A percentile compares a stretch with the other conserved stretches of the same genome.
Evolutionary conservation across 2,113 vertebrate species (phyloP).

Genomic region (Nerophis lumbriciformis): DNA sequence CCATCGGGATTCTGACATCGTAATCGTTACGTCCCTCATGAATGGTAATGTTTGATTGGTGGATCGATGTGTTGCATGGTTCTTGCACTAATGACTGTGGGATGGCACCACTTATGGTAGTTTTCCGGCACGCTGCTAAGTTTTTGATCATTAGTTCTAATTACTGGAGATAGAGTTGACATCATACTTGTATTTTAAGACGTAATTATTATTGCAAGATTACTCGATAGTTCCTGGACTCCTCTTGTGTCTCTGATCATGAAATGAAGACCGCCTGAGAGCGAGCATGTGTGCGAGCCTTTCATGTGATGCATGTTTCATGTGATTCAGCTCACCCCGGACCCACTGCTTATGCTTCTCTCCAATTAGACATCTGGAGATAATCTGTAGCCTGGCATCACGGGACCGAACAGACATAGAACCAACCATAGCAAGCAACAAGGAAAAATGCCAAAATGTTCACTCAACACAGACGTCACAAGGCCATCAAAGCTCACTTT

Average conservation of each 20-base stretch:
- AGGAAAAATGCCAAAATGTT: no score
- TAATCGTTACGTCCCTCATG: no score
- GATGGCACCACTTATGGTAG: neutral
- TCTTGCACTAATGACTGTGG: no score
- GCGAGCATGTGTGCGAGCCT: neutral
- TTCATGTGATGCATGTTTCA: constrained; percentile 17
- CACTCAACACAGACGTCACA: no score
- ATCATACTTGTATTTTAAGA: neutral
- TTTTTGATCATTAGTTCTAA: neutral
- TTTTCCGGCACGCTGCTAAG: neutral
- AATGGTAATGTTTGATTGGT: no score
- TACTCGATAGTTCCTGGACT: neutral
- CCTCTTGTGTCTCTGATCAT: neutral
- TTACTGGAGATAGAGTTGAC: neutral
- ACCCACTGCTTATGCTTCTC: constrained; percentile 53
- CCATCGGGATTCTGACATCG: no score
- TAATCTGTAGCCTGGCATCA: constrained; percentile 31
- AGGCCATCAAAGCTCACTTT: no score
- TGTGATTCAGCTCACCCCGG: constrained; percentile 36
- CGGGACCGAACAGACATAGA: constrained; percentile 6
- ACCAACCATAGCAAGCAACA: neutral
- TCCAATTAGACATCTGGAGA: constrained; percentile 64
- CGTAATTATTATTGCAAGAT: neutral
- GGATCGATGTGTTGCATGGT: neutral
- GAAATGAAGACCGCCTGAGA: neutral